phyloP scores from a whole-genome alignment of 92 coral and sea anemone genomes.

The Phenganax stokvisi region DNA sequence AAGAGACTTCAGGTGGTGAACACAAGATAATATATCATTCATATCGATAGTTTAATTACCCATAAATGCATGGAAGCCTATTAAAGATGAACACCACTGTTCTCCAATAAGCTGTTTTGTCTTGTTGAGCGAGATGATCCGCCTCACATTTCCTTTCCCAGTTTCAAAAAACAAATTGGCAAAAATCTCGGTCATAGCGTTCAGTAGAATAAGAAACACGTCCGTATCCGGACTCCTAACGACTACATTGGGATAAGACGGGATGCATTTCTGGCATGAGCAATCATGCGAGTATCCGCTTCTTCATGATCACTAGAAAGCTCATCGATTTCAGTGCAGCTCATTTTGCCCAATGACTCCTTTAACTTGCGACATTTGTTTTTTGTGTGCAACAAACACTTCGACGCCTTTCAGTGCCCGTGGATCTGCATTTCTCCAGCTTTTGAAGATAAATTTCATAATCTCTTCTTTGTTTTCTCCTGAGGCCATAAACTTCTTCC shows the following conservation, averaged over 20 bases:
- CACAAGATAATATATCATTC: too few relatives aligned
- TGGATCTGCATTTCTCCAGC: background rate
- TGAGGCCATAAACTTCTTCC: background rate
- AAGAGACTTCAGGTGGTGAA: too few relatives aligned
- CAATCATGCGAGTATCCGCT: background rate
- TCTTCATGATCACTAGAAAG: background rate
- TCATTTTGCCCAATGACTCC: background rate
- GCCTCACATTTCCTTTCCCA: background rate
- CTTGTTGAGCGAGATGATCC: background rate
- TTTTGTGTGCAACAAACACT: background rate
- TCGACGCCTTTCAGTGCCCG: background rate
- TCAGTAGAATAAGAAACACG: background rate
- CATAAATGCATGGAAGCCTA: background rate
- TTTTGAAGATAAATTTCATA: background rate
- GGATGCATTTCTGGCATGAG: background rate
- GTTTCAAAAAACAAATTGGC: background rate
- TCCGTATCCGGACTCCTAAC: background rate
- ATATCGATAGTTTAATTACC: background rate
- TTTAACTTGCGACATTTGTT: conserved; percentile 27
- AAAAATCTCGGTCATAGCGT: background rate
- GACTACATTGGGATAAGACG: background rate
- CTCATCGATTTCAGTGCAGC: background rate
- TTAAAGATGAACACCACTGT: background rate
- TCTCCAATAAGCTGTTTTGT: background rate
- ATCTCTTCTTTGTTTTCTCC: background rate